Evolutionary conservation across 1,140 invertebrate species (phyloP), one percentile per base, ranked within the genome.

Genomic region (Hylaeus volcanicus): DNA sequence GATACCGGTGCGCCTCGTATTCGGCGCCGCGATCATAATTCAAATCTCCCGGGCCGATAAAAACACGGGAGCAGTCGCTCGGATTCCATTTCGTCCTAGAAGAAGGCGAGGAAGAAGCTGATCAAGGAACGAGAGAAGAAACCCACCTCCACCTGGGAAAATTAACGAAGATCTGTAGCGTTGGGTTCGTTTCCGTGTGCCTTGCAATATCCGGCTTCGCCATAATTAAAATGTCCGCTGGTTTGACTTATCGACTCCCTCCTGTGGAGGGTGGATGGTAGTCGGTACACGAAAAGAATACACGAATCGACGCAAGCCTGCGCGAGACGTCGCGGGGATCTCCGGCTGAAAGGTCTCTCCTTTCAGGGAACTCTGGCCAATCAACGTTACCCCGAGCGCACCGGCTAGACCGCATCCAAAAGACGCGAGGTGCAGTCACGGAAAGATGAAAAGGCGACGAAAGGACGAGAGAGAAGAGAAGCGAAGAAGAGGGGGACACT

Each of bases 211-310:
- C 87, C 82, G 77, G 56, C 64, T 60, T 53, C 61, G 84, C 65
- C 79, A 83, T 89, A 89, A 89, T 89, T 89, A 89, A 89, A 89
- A 89, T 53, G 86, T 89, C 86, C 76, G 66, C 65, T 81, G 78
- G 43, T 83, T 86, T 88, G 86, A 88, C 86, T 88, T 88, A 88
- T 87, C 74, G 88, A 86, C 79, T 84, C 60, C 64, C 55, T 14
- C 11, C 61, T 48, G 26, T 26, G 26, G 26, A 26, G 26, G 26
- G 26, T 26, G 26, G 26, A 26, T 26, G 26, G 26, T 26, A 26
- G 5, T 53, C 53, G 55, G 48, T 51, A 53, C 73, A 58, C 41
- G 61, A 69, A 82, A 85, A 70, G 58, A 55, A 81, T 51, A 69
- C 75, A 74, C 70, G 82, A 81, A 79, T 79, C 77, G 72, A 45